Base-by-base conservation (phyloP, 2,113 vertebrate genomes). In the Nicator chloris region DNA sequence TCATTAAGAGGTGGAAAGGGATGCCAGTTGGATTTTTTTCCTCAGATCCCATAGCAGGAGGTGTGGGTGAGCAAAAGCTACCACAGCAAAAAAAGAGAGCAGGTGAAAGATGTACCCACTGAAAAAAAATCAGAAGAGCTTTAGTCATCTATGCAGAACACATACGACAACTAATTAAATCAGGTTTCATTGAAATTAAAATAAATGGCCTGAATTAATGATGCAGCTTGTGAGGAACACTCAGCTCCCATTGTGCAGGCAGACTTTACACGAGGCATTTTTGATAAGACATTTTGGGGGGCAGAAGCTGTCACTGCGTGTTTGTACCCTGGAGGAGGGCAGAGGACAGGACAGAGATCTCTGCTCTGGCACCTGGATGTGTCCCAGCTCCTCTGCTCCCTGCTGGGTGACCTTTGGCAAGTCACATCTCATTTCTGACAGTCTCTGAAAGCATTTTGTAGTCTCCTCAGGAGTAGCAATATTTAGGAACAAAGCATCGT, bases 171-270 rank as follows among this genome's bases (percentile, higher is more conserved):
- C 91, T 95, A 83, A 97, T 97, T 97, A 94, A 97, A 96, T 93
- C 86, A 95, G 66, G 81, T 95, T 94, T 95, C 95, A 96, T 50
- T 96, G 93, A 93, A 95, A 96, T 96, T 63, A 96, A 97, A 97
- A 92, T 80, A 95, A 92, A 88, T 27, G 64, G 88, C 77, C 73
- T 84, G 87, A 96, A 96, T 97, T 92, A 92, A 80, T 61, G 71
- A 50, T 42, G 47, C 42, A 33, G 56, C 88, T 71, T 80, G 51
- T 84, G 87, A 33, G 59, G 81, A 89, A 15, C 84, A 75, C 92
- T 97, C 93, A 83, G 89, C 61, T 93, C 82, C 82, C 56, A 9
- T 69, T 53, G 63, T 69, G 54, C 70, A 61, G 85, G 50, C 61
- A 69, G 53, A 61, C 15, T 69, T 70, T 30, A 40, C 54, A 56